Conservation (phyloP, 64 coral and sea anemone genomes). For the Pocillopora verrucosa region DNA sequence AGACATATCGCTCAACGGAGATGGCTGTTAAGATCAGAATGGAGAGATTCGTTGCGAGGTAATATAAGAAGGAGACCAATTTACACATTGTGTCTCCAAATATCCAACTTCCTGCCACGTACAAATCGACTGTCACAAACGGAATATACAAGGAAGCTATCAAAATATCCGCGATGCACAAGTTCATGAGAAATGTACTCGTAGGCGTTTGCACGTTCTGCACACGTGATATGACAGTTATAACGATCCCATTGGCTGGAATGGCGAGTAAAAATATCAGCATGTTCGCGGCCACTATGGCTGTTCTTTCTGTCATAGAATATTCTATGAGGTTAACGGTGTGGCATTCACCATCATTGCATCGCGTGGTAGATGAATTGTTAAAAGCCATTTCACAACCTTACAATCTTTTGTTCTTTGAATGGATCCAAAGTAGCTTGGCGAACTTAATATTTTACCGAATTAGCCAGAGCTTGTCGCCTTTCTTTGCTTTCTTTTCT, state of each 20-base stretch:
- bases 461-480: not conserved
- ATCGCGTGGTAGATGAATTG: not conserved
- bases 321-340: not conserved
- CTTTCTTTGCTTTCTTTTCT: not conserved
- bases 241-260: slow-evolving; percentile 70
- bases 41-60: slow-evolving; percentile 63
- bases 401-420: too few species aligned
- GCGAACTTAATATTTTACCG: too few species aligned
- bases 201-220: slow-evolving; percentile 81
- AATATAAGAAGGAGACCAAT: slow-evolving; percentile 53
- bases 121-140: slow-evolving; percentile 70
- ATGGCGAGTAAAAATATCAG: slow-evolving; percentile 59
- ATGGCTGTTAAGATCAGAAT: slow-evolving; percentile 79
- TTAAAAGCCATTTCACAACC: slow-evolving; percentile 1
- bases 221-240: slow-evolving; percentile 64
- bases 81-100: slow-evolving; percentile 77
- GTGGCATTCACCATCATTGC: not conserved
- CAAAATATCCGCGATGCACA: slow-evolving; percentile 76
- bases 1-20: slow-evolving; percentile 70
- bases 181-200: slow-evolving; percentile 76
- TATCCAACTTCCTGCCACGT: slow-evolving; percentile 60
- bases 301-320: slow-evolving; percentile 37
- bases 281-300: slow-evolving; percentile 38
- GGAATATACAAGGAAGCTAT: slow-evolving; percentile 76
- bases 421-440: too few species aligned